Base-by-base conservation (phyloP, 2,113 vertebrate genomes). In the Prietella phreatophila region DNA sequence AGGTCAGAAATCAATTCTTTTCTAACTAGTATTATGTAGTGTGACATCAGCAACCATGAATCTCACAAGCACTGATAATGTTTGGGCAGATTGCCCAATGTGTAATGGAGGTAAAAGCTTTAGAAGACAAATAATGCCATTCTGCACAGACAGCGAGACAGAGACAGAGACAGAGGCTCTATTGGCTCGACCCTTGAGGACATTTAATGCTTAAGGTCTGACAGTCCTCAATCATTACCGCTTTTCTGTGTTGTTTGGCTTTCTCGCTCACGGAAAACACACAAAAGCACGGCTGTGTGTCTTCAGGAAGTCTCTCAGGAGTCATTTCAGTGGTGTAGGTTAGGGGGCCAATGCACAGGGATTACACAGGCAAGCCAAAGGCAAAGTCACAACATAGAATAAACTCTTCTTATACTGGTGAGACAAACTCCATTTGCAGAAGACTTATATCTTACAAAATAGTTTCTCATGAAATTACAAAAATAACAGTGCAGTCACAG, bases 151-250 rank as follows among this genome's bases (percentile, higher is more conserved):
- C 39, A 69, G 75, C 5, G 53, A 53, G 85, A 81, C n/a, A 69
- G 42, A 55, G 85, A 81, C n/a, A 69, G 42, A 55, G 42, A 86
- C 14, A 53, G 76, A 81, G 42, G 5, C 60, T 27, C 42, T n/a
- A 30, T 80, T 20, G 14, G 39, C 7, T 80, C 19, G 6, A 81
- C 61, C 65, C 60, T 67, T 82, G 63, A 76, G 85, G 50, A 80
- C 50, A 56, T 55, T 81, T 69, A 65, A 79, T 81, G 78, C 61
- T 58, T 80, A 50, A 58, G 76, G 85, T 67, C 85, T 69, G 85
- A 81, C 85, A 86, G 85, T 86, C 50, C 85, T 86, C 85, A 50
- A 86, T 86, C 85, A 69, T 86, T 86, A 86, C 63, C 3, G 36
- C 56, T 30, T 76, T 85, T 71, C 83, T 47, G 71, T 61, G 61